These are phyloP conservation scores for Akabosia matsudoensis DNA, from an alignment of 1,140 invertebrate genomes.

Conservation along the genomic window DNA sequence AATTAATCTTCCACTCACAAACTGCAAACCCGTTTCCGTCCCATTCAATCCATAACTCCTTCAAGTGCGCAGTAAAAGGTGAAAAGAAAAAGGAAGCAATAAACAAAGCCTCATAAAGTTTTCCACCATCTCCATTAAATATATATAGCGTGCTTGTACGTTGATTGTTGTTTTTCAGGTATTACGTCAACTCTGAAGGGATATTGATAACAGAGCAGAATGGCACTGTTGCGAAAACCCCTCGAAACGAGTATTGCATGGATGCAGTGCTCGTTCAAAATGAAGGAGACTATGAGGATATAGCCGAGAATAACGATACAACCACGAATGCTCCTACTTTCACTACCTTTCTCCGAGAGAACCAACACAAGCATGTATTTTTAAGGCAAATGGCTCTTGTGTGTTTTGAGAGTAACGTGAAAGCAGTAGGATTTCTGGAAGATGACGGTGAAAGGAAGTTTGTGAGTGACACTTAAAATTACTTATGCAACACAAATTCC, in stretches of 20 bases:
- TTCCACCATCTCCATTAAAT: too few species aligned
- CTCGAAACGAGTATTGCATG: neutral
- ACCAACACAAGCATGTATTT: neutral
- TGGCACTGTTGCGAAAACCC: neutral
- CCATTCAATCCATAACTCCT: too few species aligned
- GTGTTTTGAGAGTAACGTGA: slow-evolving; percentile 12
- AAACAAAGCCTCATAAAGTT: too few species aligned
- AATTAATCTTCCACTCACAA: too few species aligned
- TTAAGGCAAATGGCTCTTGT: slow-evolving; percentile 24
- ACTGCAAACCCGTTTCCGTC: too few species aligned
- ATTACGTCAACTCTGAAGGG: neutral
- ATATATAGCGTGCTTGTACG: neutral
- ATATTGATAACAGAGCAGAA: neutral
- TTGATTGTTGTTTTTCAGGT: neutral
- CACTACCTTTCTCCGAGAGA: too few species aligned
- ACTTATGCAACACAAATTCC: too few species aligned
- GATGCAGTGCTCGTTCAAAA: neutral
- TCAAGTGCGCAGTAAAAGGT: too few species aligned
- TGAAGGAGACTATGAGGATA: neutral
- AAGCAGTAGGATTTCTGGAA: neutral
- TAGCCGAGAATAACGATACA: neutral
- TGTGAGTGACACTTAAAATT: neutral
- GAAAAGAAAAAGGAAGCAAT: too few species aligned
- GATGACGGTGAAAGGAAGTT: neutral
- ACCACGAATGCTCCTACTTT: neutral